Percentiles rank a stretch among this genome's conserved stretches.
phyloP scores from a whole-genome alignment of 1,140 invertebrate genomes.

The Drosophila santomea region DNA sequence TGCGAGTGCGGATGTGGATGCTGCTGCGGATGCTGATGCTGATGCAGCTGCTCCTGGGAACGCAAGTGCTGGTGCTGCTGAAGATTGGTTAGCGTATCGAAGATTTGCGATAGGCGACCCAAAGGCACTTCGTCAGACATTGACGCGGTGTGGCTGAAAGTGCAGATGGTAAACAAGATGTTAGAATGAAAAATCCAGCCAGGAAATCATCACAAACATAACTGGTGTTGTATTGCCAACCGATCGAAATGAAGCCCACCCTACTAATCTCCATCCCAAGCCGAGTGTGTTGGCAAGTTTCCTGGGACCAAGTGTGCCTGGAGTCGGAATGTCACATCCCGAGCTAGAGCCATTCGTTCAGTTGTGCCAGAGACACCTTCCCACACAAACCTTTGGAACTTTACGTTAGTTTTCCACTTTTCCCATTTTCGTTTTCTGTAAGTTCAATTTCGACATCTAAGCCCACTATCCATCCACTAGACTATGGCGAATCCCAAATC shows the following conservation, averaged over 20 bases:
- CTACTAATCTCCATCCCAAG: neutral
- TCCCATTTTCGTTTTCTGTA: neutral
- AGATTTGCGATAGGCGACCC: slow-evolving; percentile 91
- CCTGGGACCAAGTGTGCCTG: neutral
- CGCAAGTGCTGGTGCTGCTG: slow-evolving; percentile 85
- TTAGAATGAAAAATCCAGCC: too few relatives aligned
- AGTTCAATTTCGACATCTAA: neutral
- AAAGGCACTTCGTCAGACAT: slow-evolving; percentile 87
- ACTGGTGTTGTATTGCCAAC: too few relatives aligned
- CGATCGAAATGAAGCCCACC: too few relatives aligned
- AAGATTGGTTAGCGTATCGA: slow-evolving; percentile 90
- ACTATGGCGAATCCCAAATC: slow-evolving; percentile 14
- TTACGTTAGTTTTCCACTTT: neutral
- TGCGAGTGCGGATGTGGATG: slow-evolving; percentile 85
- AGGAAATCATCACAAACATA: too few relatives aligned
- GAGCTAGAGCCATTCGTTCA: neutral
- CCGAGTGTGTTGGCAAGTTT: neutral
- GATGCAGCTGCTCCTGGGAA: slow-evolving; percentile 82
- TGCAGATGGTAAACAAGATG: neutral
- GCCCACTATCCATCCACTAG: neutral
- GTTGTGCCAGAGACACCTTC: slow-evolving; percentile 10
- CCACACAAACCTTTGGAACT: slow-evolving; percentile 1
- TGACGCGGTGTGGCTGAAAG: slow-evolving; percentile 42
- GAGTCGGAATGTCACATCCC: neutral
- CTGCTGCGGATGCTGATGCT: slow-evolving; percentile 27